Base-by-base conservation (phyloP, 2,113 vertebrate genomes). In the Hipposideros armiger region DNA sequence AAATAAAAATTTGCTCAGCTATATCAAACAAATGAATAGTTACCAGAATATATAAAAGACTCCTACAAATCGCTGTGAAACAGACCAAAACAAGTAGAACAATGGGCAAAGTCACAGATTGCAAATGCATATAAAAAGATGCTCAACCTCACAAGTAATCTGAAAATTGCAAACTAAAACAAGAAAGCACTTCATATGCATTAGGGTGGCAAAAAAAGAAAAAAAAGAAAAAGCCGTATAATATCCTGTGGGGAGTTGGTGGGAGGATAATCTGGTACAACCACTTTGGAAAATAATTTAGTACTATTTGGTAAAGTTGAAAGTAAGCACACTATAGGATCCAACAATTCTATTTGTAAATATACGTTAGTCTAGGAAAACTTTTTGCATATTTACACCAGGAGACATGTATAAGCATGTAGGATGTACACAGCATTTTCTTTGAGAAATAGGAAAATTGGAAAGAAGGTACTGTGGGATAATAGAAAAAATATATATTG, bases 301-400 rank as follows among this genome's bases (percentile, higher is more conserved):
- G 45, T 50, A 92, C 56, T 93, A 93, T 80, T 96, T 89, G 77
- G 14, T 89, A 77, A 94, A 72, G 20, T 66, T 83, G 62, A 95
- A 93, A 54, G 47, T 47, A 86, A 91, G 40, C 24, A 47, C 40
- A 47, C 14, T 64, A 3, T 5, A 74, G 54, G 50, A 58, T 69
- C 30, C 54, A 66, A 36, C 67, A 82, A 72, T 82, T 78, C 47
- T 47, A 47, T 47, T 47, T 47, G 7, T n/a, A 45, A 82, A 42
- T 47, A 17, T 32, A 30, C 42, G 11, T 72, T 93, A 47, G 54
- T 40, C 1, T 58, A 77, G 54, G 30, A 30, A 72, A 69, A 76
- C 45, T 73, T 76, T 94, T 45, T 87, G 20, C 11, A 3, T 40
- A 40, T 60, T 22, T 40, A 32, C 1, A 67, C 30, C 2, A 69